Conservation (phyloP, 2,888 invertebrate genomes). For the Yponomeuta cagnagella region DNA sequence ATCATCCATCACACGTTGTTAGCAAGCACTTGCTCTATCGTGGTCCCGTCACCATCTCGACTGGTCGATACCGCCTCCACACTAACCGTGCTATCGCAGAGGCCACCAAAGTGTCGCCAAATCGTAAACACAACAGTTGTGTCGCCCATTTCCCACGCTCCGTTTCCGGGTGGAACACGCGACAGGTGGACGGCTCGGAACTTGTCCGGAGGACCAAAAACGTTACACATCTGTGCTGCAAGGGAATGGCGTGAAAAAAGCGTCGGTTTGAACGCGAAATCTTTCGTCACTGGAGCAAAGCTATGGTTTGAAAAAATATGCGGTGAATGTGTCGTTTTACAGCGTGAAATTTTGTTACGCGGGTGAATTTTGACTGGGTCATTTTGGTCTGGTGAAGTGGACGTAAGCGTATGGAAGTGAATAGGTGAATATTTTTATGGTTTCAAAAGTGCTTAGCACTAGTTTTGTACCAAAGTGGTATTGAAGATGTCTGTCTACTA, state of each 20-base stretch:
- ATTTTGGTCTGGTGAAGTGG: too few species aligned
- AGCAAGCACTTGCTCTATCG: not conserved
- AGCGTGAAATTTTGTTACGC: too few species aligned
- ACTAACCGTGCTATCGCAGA: not conserved
- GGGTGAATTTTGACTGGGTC: too few species aligned
- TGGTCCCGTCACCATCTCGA: not conserved
- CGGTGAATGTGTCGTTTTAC: too few species aligned
- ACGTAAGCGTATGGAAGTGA: too few species aligned
- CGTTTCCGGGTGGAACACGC: conserved; percentile 29
- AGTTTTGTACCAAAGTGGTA: too few species aligned
- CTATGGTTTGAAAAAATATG: too few species aligned
- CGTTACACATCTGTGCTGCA: conserved; percentile 7
- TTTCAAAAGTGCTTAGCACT: too few species aligned
- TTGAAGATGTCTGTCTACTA: not conserved
- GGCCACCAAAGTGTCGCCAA: not conserved
- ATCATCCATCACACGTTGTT: not conserved
- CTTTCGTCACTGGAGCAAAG: not conserved
- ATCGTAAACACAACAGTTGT: conserved; percentile 10
- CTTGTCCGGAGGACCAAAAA: not conserved
- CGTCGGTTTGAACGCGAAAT: not conserved
- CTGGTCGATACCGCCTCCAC: not conserved
- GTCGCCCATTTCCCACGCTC: conserved; percentile 36
- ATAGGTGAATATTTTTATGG: too few species aligned
- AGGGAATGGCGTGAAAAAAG: not conserved
- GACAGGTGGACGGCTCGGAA: conserved; percentile 29